phyloP scores from a whole-genome alignment of 2,113 vertebrate species.

The Periophthalmodon schlosseri region DNA sequence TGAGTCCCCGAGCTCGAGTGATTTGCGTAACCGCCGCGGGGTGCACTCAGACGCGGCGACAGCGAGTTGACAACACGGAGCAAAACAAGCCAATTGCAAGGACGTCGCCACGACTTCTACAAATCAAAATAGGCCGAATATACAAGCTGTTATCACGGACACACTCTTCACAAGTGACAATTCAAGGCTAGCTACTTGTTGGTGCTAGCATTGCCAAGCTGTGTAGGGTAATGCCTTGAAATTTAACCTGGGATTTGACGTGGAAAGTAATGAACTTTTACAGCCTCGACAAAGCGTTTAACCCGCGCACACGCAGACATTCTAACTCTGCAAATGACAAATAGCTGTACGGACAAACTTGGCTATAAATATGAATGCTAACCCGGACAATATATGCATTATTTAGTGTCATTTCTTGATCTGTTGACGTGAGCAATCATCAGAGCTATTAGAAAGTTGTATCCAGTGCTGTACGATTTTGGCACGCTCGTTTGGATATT shows the following conservation, averaged over 20 bases:
- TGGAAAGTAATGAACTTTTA: slow-evolving; percentile 15
- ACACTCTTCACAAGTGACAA: slow-evolving; percentile 4
- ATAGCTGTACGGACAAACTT: slow-evolving; percentile 2
- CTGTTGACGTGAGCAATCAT: background rate
- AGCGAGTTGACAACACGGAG: slow-evolving; percentile 21
- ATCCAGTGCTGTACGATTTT: background rate
- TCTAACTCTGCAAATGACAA: slow-evolving; percentile 10
- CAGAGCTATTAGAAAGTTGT: background rate
- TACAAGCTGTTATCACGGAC: background rate
- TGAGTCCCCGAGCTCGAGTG: slow-evolving; percentile 60
- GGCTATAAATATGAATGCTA: background rate
- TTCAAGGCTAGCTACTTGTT: slow-evolving; percentile 12
- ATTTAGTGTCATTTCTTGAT: background rate
- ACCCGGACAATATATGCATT: background rate
- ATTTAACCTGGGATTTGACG: slow-evolving; percentile 8
- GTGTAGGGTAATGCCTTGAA: slow-evolving; percentile 11
- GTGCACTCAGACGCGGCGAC: background rate
- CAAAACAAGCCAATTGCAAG: background rate
- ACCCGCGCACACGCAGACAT: background rate
- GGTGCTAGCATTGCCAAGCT: slow-evolving; percentile 33
- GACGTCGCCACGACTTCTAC: background rate
- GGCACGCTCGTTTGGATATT: background rate
- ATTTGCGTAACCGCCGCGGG: slow-evolving; percentile 44
- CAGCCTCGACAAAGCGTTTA: background rate
- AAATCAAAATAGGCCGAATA: background rate